Percentiles rank a stretch among this genome's conserved stretches.
Conservation (phyloP, 2,797 vertebrate genomes). For the Sebastes steindachneri region DNA sequence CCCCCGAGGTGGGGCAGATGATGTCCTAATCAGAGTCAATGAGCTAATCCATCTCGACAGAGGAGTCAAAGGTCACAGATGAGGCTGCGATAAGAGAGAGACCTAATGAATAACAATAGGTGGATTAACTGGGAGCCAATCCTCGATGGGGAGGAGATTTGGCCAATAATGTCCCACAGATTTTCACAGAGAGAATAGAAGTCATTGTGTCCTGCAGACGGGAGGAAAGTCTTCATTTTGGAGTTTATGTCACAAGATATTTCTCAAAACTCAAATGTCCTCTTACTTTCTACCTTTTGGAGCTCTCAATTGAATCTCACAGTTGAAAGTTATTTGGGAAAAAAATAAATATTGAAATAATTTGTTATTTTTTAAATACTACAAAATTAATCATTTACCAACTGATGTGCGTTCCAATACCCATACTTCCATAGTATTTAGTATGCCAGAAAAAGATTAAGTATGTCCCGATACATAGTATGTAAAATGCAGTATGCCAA, state of each 20-base stretch:
- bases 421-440: too few species aligned
- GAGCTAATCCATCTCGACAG: constrained; percentile 78
- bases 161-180: constrained; percentile 71
- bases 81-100: constrained; percentile 71
- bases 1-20: constrained; percentile 64
- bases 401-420: too few species aligned
- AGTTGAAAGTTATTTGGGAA: not conserved
- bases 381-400: not conserved
- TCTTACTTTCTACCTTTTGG: not conserved
- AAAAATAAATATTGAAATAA: not conserved
- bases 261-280: not conserved
- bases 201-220: constrained; percentile 29
- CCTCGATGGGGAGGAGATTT: constrained; percentile 57
- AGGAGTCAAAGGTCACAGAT: constrained; percentile 77
- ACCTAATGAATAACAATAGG: constrained; percentile 80
- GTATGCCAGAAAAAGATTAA: too few species aligned
- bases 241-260: not conserved
- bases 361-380: not conserved
- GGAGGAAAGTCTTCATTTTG: constrained; percentile 29
- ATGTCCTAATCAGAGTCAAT: constrained; percentile 73
- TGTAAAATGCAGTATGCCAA: too few species aligned
- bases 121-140: constrained; percentile 73
- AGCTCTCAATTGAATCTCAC: not conserved
- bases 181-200: constrained; percentile 56
- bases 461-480: too few species aligned